Base-by-base conservation (phyloP, 2,797 vertebrate genomes). In the Staurois parvus region DNA sequence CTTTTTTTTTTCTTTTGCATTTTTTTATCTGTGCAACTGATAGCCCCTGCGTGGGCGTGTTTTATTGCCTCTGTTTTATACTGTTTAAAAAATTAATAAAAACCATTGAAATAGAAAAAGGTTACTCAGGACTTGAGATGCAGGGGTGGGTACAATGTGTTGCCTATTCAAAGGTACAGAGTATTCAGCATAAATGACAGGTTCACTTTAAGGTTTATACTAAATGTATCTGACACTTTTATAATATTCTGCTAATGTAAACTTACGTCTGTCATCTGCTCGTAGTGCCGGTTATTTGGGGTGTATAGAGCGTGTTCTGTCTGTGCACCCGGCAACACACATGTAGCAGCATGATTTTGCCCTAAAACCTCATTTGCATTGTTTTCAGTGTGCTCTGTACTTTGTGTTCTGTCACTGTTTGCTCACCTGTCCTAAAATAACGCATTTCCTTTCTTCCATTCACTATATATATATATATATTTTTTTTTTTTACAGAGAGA, bases 401-500 rank as follows among this genome's bases (percentile, higher is more conserved):
- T 69, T 21, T 73, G 76, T 73, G 59, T 79, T 56, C 83, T 29
- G n/a, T 72, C 52, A 59, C 68, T 86, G 84, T 86, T 82, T 86
- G 59, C 56, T 82, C 80, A 86, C 80, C 85, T 86, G 85, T 82
- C 29, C 69, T 83, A 83, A 79, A 83, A 64, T 79, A 72, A 62
- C 28, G 29, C 17, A 40, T 77, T 88, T 89, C 83, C 68, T 86
- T 76, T 80, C 88, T 88, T 88, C 42, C 78, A 42, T 30, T 32
- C 89, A 84, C 87, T 37, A 32, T n/a, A n/a, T n/a, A n/a, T n/a
- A n/a, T n/a, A n/a, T n/a, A n/a, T n/a, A 32, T 32, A 1, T 59
- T 24, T 24, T 59, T 21, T 59, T 59, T 89, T 90, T 90, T 2
- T 11, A 83, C 79, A 87, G 89, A 75, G 85, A 84, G 89, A 91